Base-by-base conservation (phyloP, 2,113 vertebrate species). In the Cochlearius cochlearius region DNA sequence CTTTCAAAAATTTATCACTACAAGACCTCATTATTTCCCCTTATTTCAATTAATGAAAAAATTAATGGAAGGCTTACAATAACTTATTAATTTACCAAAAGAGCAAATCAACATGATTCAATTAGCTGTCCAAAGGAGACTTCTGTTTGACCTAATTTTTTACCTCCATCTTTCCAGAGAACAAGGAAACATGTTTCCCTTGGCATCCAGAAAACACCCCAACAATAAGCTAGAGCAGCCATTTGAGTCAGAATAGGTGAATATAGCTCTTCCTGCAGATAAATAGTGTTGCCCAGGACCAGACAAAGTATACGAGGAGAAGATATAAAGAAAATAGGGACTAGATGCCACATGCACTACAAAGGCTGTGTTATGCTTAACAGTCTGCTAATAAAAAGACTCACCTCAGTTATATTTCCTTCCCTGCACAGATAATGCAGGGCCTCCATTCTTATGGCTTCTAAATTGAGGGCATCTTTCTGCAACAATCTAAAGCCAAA, bases 361-460 rank as follows among this genome's bases (percentile, higher is more conserved):
- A 74, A 74, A 36, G 16, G n/a, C 32, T 49, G 6, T 38, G 20
- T 27, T 59, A 38, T 8, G 52, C 52, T 86, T 22, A 68, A 7
- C 23, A 45, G 32, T 47, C 62, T 89, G 38, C 43, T 75, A 55
- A 15, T 68, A 60, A 52, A 12, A 38, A 56, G 32, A 88, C 97
- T 97, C 97, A 99, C 99, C 99, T 99, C 98, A 59, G 96, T 93
- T 32, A 98, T 85, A 91, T 99, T 98, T 62, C 99, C 99, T 59
- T 99, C 99, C 86, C 99, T 98, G 94, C 99, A 99, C n/a, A 99
- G 97, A 73, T 98, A 98, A 96, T 99, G 96, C 34, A 99, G 95
- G 25, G 98, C 98, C 80, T 99, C 97, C 98, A 99, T 99, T 96
- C 98, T 98, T 56, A 99, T 94, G 12, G 99, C 99, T 97, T 99